phyloP scores from a whole-genome alignment of 2,888 invertebrate genomes.

The Heteropelma amictum region DNA sequence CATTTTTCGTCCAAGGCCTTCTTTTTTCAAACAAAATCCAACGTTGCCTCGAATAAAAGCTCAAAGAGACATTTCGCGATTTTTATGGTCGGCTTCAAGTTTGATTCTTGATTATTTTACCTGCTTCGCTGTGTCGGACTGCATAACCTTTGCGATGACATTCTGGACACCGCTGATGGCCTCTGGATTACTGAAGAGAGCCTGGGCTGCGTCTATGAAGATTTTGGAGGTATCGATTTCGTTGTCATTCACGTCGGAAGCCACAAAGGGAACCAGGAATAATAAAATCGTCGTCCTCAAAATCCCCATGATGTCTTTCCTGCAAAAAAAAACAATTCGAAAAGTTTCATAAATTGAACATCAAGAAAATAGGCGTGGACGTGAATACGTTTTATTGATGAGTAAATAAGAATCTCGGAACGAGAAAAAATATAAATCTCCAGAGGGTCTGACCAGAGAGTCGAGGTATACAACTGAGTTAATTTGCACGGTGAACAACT shows the following conservation, averaged over 20 bases:
- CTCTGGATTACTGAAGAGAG: slow-evolving; percentile 83
- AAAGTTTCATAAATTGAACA: not conserved
- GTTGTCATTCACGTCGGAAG: slow-evolving; percentile 70
- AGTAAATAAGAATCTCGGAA: not conserved
- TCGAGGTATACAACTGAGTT: too few relatives aligned
- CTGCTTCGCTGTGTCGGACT: slow-evolving; percentile 83
- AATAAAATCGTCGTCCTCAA: slow-evolving; percentile 64
- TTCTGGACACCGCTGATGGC: slow-evolving; percentile 81
- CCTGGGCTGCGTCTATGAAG: slow-evolving; percentile 84
- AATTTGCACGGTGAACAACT: slow-evolving; percentile 57
- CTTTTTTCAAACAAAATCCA: too few relatives aligned
- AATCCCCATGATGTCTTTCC: slow-evolving; percentile 65
- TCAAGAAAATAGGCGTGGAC: too few relatives aligned
- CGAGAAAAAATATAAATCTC: not conserved
- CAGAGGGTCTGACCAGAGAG: too few relatives aligned
- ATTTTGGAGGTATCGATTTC: slow-evolving; percentile 81
- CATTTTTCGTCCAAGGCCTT: too few relatives aligned
- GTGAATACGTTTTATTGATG: too few relatives aligned
- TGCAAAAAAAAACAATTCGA: slow-evolving; percentile 21
- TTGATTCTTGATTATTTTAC: too few relatives aligned
- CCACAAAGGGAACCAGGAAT: slow-evolving; percentile 61
- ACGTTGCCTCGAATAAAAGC: too few relatives aligned
- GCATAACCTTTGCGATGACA: slow-evolving; percentile 84
- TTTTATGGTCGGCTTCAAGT: too few relatives aligned
- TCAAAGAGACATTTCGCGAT: too few relatives aligned